Base-by-base conservation (phyloP, 2,113 vertebrate species). In the Casuarius casuarius region DNA sequence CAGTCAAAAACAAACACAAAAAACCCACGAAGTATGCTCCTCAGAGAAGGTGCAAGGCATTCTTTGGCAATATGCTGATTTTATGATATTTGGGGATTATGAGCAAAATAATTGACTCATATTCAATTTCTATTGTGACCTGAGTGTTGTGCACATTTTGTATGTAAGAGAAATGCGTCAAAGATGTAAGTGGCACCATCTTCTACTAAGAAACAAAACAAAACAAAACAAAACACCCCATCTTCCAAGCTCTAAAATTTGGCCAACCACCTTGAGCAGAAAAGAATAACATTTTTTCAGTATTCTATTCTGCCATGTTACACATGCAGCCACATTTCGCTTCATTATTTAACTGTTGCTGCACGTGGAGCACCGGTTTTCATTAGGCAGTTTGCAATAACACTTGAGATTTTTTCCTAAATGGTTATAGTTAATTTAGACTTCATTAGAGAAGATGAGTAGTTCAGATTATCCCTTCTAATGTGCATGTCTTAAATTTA, bases 381-480 rank as follows among this genome's bases (percentile, higher is more conserved):
- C 76, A 87, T 33, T 78, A 71, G 51, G 42, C 11, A 84, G 14
- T 31, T 90, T 88, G 42, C 61, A 78, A 26, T 72, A 48, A 51
- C 56, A 75, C 40, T 90, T 94, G 13, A 77, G 23, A 6, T 67
- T 89, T 86, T 87, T 87, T 89, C 38, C 25, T 84, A 48, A 92
- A 20, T 87, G 28, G 58, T 33, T 89, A 31, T 71, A 71, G 6
- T 84, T 87, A 20, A 84, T 89, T 93, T 72, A 84, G 48, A 75
- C 10, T 86, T 84, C 25, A 38, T 86, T 91, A 72, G 25, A 67
- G 38, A 77, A 79, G 19, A 59, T 38, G 35, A 87, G 6, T 63
- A 56, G 14, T 83, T 52, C 16, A 70, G 40, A 86, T 81, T 72
- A 56, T 77, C 29, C 15, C 8, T 85, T 85, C 67, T 73, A 93